phyloP scores from a whole-genome alignment of 1,140 invertebrate genomes.

The Drosophila nannoptera region DNA sequence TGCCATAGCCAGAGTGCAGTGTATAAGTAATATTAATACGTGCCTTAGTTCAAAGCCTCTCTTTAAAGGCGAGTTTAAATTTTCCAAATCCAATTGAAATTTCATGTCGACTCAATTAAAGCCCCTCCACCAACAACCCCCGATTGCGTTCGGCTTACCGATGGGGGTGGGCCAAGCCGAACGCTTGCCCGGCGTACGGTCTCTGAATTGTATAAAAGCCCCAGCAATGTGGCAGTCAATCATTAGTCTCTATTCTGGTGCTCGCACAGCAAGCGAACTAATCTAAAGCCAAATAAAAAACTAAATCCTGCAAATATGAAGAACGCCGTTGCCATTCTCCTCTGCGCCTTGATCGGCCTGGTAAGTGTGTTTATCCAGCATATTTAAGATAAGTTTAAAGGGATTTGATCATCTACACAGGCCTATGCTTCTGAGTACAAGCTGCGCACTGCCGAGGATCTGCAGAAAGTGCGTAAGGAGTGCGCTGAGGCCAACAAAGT shows the following conservation, averaged over 20 bases:
- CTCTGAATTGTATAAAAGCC: constrained; percentile 58
- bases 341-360: constrained; percentile 69
- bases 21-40: constrained; percentile 36
- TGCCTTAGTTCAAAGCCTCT: constrained; percentile 11
- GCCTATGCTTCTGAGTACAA: constrained; percentile 71
- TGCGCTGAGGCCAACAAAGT: constrained; percentile 69
- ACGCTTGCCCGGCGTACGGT: no score
- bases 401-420: constrained; percentile 22
- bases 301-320: constrained; percentile 61
- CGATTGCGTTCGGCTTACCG: neutral
- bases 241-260: constrained; percentile 60
- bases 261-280: constrained; percentile 17
- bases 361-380: constrained; percentile 35
- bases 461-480: constrained; percentile 69
- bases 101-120: constrained; percentile 54
- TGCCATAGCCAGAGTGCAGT: neutral
- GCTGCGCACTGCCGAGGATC: constrained; percentile 71
- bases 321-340: constrained; percentile 61
- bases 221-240: constrained; percentile 4
- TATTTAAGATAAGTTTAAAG: neutral
- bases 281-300: constrained; percentile 7
- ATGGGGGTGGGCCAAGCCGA: neutral
- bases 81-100: constrained; percentile 65
- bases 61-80: constrained; percentile 35
- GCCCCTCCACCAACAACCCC: neutral